These are phyloP conservation scores for Myoxocephalus aenaeus DNA, from an alignment of 2,797 vertebrate species.

Conservation along the genomic window DNA sequence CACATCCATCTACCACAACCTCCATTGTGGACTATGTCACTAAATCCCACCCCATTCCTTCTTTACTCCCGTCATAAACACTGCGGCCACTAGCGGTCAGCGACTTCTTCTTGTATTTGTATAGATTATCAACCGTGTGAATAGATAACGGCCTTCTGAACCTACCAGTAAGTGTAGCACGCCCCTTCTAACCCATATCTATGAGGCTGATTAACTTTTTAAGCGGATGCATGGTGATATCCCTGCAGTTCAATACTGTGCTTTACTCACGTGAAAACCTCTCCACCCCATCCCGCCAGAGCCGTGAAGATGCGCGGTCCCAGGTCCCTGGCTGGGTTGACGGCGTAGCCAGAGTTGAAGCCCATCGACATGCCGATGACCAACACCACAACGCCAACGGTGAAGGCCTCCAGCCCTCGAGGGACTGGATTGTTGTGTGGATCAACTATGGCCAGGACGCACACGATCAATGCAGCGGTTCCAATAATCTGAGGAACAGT, in stretches of 20 bases:
- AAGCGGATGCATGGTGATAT: background rate
- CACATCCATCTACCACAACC: too few species aligned
- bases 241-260: too few species aligned
- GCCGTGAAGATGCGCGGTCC: slow-evolving; percentile 91
- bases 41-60: background rate
- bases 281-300: slow-evolving; percentile 88
- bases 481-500: slow-evolving; percentile 86
- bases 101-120: background rate
- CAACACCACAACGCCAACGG: slow-evolving; percentile 88
- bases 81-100: background rate
- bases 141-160: background rate
- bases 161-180: too few species aligned
- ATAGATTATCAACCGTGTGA: background rate
- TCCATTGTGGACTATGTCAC: too few species aligned
- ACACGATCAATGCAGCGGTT: slow-evolving; percentile 89
- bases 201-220: background rate
- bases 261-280: slow-evolving; percentile 89
- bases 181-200: too few species aligned
- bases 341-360: slow-evolving; percentile 92
- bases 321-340: slow-evolving; percentile 93
- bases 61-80: background rate
- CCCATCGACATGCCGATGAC: slow-evolving; percentile 94
- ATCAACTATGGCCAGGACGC: slow-evolving; percentile 90
- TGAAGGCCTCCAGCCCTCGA: slow-evolving; percentile 88
- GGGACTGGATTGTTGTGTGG: slow-evolving; percentile 89